phyloP scores from a whole-genome alignment of 2,113 vertebrate species.

The Porphyrio hochstetteri region DNA sequence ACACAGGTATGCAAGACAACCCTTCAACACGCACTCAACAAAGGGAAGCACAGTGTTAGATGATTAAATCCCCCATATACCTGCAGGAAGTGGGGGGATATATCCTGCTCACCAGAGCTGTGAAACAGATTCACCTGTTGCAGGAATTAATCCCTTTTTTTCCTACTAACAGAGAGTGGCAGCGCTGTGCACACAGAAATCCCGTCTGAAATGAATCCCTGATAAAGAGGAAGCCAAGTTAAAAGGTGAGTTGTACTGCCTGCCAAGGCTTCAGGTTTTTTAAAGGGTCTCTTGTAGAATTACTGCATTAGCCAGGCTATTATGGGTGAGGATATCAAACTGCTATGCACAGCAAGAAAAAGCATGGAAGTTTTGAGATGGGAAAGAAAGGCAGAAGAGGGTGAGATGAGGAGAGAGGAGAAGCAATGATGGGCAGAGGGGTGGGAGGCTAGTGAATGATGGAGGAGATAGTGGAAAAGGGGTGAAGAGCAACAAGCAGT shows the following conservation, averaged over 20 bases:
- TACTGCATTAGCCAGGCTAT: background rate
- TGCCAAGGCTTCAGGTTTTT: slow-evolving; percentile 1
- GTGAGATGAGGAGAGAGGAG: background rate
- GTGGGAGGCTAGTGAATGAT: background rate
- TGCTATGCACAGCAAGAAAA: slow-evolving; percentile 3
- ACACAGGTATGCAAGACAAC: background rate
- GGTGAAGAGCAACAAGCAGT: background rate
- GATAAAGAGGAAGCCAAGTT: slow-evolving; percentile 19
- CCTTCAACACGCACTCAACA: background rate
- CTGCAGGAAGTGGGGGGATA: background rate
- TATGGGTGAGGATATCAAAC: background rate
- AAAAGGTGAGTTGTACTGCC: slow-evolving; percentile 40
- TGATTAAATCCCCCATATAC: background rate
- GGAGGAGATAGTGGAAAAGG: background rate
- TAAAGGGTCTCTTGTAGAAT: slow-evolving; percentile 28
- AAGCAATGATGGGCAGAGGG: background rate
- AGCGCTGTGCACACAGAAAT: slow-evolving; percentile 14
- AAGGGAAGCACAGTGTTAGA: background rate
- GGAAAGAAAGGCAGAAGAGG: background rate
- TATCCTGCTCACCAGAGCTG: background rate
- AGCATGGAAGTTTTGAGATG: background rate
- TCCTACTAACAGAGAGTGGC: background rate
- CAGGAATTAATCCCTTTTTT: slow-evolving; percentile 16
- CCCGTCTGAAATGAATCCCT: slow-evolving; percentile 41
- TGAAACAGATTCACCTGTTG: background rate